These are phyloP conservation scores for Danio jaintianensis DNA, from an alignment of 2,797 vertebrate genomes.

Conservation along the genomic window DNA sequence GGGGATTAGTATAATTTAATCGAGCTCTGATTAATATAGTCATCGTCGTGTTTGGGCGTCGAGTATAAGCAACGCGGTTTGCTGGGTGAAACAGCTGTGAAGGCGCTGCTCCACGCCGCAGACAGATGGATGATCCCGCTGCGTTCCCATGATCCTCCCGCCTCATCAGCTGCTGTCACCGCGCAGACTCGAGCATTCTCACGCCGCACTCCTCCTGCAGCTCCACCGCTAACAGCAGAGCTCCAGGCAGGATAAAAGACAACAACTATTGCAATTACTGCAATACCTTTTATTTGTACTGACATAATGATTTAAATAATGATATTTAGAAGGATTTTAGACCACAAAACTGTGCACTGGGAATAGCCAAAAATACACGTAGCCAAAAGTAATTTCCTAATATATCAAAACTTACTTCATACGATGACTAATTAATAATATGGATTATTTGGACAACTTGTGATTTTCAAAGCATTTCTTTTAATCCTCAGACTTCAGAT, in stretches of 20 bases:
- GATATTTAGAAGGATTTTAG: no score
- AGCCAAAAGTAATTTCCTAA: no score
- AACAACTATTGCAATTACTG: neutral
- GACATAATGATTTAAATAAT: no score
- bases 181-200: conserved; percentile 13
- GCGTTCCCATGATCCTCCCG: conserved; percentile 16
- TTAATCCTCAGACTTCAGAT: no score
- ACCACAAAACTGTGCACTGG: no score
- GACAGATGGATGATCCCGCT: conserved; percentile 36
- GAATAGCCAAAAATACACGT: no score
- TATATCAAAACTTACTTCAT: no score
- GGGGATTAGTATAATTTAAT: neutral
- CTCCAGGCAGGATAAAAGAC: neutral
- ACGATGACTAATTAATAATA: no score
- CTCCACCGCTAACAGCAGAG: neutral
- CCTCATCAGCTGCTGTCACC: conserved; percentile 27
- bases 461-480: no score
- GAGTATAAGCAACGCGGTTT: neutral
- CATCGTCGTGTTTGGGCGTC: neutral
- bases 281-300: no score
- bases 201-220: neutral
- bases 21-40: neutral
- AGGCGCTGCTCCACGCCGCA: conserved; percentile 27
- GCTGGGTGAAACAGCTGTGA: conserved; percentile 12
- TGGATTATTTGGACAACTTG: no score